Evolutionary conservation across 2,797 vertebrate genomes (phyloP).

Genomic region (Astyanax mexicanus): DNA sequence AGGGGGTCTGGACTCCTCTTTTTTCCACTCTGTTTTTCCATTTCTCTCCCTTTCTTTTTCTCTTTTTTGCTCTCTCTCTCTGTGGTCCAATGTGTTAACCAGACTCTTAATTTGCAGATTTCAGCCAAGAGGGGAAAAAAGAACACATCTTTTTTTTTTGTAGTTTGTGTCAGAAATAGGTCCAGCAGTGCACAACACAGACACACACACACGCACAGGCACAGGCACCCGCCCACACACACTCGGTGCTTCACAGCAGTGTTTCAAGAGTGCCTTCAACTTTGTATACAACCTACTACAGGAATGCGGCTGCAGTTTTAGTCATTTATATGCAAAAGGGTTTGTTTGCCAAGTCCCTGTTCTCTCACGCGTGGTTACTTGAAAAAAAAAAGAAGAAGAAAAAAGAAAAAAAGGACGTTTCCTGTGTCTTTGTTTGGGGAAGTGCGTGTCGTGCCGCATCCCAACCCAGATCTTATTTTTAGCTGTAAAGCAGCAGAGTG

Average conservation of each 20-base stretch:
- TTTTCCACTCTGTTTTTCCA: conserved; percentile 20
- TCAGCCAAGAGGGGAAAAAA: conserved; percentile 21
- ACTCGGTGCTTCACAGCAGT: not conserved
- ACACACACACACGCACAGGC: conserved; percentile 2
- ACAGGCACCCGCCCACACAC: not conserved
- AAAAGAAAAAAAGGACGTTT: conserved; percentile 73
- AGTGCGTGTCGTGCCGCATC: conserved; percentile 66
- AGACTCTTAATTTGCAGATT: conserved; percentile 40
- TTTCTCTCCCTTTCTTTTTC: conserved; percentile 26
- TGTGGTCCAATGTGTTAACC: conserved; percentile 47
- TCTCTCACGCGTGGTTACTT: conserved; percentile 70
- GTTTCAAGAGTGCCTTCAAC: not conserved
- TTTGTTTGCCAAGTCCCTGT: conserved; percentile 72
- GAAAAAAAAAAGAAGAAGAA: conserved; percentile 73
- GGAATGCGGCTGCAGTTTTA: not conserved
- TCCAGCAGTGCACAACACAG: not conserved
- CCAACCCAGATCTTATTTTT: conserved; percentile 82
- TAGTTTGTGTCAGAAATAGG: conserved; percentile 39
- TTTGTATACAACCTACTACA: not conserved
- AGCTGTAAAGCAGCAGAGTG: conserved; percentile 47
- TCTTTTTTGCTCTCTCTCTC: conserved; percentile 35
- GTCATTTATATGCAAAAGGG: conserved; percentile 20
- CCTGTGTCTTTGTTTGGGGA: conserved; percentile 74
- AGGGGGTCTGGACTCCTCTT: conserved; percentile 27
- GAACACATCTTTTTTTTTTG: conserved; percentile 23